Evolutionary conservation across 2,888 invertebrate species (phyloP).

Genomic region (Orthonychiurus folsomi): DNA sequence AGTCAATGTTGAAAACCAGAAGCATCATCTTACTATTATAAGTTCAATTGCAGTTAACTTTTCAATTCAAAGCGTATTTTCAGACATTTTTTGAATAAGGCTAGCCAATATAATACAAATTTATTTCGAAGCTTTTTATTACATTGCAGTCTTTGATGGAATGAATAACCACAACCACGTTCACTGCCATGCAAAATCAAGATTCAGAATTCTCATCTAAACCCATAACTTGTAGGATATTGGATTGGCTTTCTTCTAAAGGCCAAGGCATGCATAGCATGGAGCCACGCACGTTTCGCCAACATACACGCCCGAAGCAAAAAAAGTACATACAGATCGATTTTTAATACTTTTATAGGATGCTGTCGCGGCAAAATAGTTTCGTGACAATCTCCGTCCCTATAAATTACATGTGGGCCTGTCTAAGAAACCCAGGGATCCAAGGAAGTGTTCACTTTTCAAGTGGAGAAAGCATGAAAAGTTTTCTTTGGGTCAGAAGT

Average conservation of each 20-base stretch:
- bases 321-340: conserved; percentile 16
- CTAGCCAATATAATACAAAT: no score
- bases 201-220: background rate
- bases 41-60: no score
- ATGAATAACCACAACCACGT: no score
- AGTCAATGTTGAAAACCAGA: no score
- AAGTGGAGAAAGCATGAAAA: conserved; percentile 9
- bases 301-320: no score
- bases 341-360: conserved; percentile 21
- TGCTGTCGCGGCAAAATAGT: conserved; percentile 17
- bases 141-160: no score
- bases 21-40: no score
- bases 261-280: no score
- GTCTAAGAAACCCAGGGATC: background rate
- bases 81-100: no score
- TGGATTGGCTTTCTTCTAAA: background rate
- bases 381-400: conserved; percentile 16
- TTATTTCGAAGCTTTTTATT: no score
- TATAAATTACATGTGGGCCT: conserved; percentile 12
- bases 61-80: no score
- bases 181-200: background rate
- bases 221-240: background rate
- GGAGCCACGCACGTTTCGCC: no score
- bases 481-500: conserved; percentile 7
- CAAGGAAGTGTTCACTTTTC: conserved; percentile 6